phyloP scores from a whole-genome alignment of 2,797 vertebrate genomes.

The Cirrhinus molitorella region DNA sequence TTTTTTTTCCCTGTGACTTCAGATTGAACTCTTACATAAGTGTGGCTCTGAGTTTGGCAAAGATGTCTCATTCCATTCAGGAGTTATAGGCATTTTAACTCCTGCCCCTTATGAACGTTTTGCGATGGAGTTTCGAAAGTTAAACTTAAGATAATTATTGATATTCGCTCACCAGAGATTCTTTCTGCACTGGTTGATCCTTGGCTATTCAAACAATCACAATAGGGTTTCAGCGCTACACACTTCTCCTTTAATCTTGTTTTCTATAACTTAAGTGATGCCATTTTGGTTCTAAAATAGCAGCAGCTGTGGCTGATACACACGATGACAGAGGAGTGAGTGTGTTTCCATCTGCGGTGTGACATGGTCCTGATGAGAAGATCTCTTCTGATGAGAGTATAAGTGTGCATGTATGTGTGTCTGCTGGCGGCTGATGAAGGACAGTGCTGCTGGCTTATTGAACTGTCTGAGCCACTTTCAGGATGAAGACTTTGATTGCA shows the following conservation, averaged over 20 bases:
- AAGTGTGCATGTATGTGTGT: background rate
- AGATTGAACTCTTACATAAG: no score
- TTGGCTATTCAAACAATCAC: no score
- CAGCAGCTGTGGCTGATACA: slow-evolving; percentile 18
- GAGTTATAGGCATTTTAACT: no score
- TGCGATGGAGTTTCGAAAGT: no score
- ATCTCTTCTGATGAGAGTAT: background rate
- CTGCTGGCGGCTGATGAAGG: background rate
- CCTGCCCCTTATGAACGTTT: no score
- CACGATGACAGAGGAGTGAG: background rate
- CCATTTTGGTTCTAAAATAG: background rate
- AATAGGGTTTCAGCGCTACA: no score
- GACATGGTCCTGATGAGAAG: slow-evolving; percentile 9
- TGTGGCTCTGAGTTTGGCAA: no score
- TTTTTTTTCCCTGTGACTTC: no score
- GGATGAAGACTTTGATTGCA: slow-evolving; percentile 46
- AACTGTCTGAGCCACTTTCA: slow-evolving; percentile 39
- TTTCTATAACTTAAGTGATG: background rate
- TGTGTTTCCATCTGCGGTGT: background rate
- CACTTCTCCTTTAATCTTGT: background rate
- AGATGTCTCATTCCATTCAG: no score
- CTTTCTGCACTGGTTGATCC: no score
- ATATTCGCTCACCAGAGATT: no score
- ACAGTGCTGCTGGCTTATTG: slow-evolving; percentile 29
- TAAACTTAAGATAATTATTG: no score